Evolutionary conservation across 2,888 invertebrate genomes (phyloP).

Genomic region (Aradus depressus): DNA sequence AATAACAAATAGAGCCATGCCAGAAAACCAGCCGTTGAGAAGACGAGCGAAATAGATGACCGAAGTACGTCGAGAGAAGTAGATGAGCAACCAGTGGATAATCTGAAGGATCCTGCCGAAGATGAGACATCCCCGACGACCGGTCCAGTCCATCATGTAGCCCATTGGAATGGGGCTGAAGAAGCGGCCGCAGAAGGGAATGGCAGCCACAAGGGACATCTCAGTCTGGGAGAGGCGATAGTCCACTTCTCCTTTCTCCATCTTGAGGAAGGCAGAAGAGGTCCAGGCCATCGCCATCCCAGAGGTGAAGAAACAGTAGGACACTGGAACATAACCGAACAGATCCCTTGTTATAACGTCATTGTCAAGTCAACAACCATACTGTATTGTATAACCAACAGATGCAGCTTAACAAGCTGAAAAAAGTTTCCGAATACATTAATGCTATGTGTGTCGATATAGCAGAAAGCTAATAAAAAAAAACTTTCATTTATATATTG

Average conservation of each 20-base stretch:
- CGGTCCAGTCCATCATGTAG: constrained; percentile 13
- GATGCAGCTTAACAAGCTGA: too few species aligned
- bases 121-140: constrained; percentile 12
- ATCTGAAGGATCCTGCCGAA: constrained; percentile 5
- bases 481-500: too few species aligned
- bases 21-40: constrained; percentile 13
- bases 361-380: too few species aligned
- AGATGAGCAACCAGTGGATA: constrained; percentile 10
- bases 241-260: constrained; percentile 1
- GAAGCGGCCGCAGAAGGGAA: constrained; percentile 11
- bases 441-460: too few species aligned
- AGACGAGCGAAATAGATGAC: constrained; percentile 13
- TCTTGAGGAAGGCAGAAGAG: constrained; percentile 9
- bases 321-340: constrained; percentile 3
- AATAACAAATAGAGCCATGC: constrained; percentile 10
- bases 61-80: background rate
- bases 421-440: too few species aligned
- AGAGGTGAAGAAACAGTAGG: constrained; percentile 9
- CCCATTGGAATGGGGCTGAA: constrained; percentile 16
- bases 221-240: background rate
- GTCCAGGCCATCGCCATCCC: constrained; percentile 13
- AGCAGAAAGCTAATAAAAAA: too few species aligned
- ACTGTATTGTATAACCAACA: too few species aligned
- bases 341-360: too few species aligned
- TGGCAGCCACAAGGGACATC: constrained; percentile 13